Conservation (phyloP, 2,113 vertebrate genomes). For the Illadopsis cleaveri region DNA sequence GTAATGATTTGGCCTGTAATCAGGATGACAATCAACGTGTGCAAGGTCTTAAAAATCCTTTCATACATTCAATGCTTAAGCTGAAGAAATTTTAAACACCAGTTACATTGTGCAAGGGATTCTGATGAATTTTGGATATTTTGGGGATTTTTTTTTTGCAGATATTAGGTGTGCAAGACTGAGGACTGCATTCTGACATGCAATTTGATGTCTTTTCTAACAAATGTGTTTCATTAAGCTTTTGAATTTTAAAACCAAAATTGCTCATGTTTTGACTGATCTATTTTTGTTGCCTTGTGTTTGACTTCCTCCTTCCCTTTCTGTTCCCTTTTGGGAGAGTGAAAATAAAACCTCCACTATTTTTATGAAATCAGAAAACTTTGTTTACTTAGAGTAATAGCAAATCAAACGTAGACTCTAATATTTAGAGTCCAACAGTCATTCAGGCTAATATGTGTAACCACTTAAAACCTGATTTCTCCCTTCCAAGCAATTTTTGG, state of each 20-base stretch:
- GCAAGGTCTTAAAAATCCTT: neutral
- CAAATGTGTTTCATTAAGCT: neutral
- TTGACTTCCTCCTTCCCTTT: neutral
- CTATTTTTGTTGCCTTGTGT: neutral
- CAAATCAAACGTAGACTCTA: neutral
- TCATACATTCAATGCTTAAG: neutral
- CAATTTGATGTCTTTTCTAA: neutral
- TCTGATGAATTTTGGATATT: neutral
- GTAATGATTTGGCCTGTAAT: neutral
- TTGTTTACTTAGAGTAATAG: neutral
- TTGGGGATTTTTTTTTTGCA: fast-evolving
- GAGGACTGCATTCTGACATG: neutral
- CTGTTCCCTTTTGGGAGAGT: neutral
- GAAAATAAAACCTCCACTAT: neutral
- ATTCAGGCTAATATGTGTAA: neutral
- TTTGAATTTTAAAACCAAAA: neutral
- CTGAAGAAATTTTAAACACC: neutral
- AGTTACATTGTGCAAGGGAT: neutral
- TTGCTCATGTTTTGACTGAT: neutral
- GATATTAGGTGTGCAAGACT: neutral
- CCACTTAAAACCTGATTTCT: neutral
- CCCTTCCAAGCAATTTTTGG: neutral
- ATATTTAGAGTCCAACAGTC: neutral
- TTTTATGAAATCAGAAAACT: neutral
- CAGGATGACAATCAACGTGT: neutral